Conservation (phyloP, 2,797 vertebrate species). For the Tadarida brasiliensis region DNA sequence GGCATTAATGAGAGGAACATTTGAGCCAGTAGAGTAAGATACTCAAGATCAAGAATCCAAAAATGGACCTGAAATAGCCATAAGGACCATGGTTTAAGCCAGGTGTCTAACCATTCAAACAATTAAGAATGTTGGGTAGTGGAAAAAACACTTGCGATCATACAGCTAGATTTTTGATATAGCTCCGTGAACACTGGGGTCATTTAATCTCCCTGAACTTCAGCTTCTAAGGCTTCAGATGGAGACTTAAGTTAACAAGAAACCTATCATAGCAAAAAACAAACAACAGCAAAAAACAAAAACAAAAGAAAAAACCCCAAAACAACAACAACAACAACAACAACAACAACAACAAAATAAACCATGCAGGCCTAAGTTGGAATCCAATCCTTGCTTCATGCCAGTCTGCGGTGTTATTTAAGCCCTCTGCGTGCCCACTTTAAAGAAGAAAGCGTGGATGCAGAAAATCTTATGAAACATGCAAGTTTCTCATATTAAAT, state of each 20-base stretch:
- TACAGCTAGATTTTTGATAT: neutral
- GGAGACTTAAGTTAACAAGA: neutral
- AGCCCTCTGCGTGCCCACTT: neutral
- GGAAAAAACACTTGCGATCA: fast-evolving
- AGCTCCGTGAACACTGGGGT: neutral
- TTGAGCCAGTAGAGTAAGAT: neutral
- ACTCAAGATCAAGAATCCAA: neutral
- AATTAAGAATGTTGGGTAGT: neutral
- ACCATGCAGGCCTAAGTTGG: neutral
- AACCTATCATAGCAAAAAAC: neutral
- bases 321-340: neutral
- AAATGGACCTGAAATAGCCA: neutral
- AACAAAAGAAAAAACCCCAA: neutral
- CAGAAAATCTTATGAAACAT: neutral
- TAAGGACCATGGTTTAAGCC: neutral
- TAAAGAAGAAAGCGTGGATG: neutral
- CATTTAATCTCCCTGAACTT: neutral
- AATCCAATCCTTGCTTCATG: neutral
- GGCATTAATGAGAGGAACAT: neutral
- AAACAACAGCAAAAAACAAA: neutral
- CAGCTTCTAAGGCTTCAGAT: neutral
- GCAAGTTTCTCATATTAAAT: neutral
- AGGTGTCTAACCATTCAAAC: neutral
- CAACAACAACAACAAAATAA: neutral
- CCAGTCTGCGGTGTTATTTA: neutral